Conservation (phyloP, 2,888 invertebrate species). For the Xestoiulus laeticollis region DNA sequence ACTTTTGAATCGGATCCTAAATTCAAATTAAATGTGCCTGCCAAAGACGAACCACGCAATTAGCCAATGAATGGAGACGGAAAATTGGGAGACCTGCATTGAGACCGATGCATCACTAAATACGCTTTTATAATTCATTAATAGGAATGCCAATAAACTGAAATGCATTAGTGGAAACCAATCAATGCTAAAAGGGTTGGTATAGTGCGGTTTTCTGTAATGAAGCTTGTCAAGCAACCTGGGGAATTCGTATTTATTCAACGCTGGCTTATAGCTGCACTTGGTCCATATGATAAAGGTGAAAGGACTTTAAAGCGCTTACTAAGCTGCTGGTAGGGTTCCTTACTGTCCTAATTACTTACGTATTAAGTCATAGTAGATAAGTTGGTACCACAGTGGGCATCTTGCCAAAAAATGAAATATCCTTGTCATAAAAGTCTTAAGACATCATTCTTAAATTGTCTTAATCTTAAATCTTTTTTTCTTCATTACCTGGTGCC, state of each 20-base stretch:
- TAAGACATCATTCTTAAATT: too few species aligned
- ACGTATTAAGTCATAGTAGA: too few species aligned
- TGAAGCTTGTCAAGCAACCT: not conserved
- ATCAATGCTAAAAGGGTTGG: constrained; percentile 12
- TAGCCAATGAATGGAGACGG: not conserved
- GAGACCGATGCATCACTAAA: not conserved
- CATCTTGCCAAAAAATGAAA: too few species aligned
- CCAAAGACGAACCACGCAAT: not conserved
- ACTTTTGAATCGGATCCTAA: too few species aligned
- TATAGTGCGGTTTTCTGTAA: constrained; percentile 18
- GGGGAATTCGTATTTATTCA: not conserved
- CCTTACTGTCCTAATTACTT: too few species aligned
- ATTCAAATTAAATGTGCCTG: not conserved
- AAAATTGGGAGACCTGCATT: not conserved
- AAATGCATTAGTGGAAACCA: constrained; percentile 1
- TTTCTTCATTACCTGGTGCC: too few species aligned
- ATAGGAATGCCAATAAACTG: not conserved
- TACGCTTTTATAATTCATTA: not conserved
- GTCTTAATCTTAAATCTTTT: too few species aligned
- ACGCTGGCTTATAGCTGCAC: not conserved
- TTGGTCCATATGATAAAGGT: not conserved
- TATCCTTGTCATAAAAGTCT: too few species aligned
- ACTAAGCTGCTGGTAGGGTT: too few species aligned
- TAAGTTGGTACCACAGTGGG: too few species aligned
- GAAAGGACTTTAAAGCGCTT: not conserved